Conservation (phyloP, 2,113 vertebrate genomes). For the Onychostoma macrolepis region DNA sequence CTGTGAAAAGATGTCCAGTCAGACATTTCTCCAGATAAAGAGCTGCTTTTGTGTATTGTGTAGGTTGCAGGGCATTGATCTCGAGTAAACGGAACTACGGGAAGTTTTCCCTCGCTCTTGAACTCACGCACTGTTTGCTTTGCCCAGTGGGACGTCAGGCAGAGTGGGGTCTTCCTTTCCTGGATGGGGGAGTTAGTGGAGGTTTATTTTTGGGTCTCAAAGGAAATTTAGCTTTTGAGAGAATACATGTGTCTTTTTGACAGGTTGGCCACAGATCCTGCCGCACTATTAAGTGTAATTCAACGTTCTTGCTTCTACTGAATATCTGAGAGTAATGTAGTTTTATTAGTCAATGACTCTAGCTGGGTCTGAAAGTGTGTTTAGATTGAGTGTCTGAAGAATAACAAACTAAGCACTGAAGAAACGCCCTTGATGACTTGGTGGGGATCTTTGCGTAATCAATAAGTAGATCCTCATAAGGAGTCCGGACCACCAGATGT, state of each 20-base stretch:
- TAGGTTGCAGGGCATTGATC: conserved; percentile 64
- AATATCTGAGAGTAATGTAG: neutral
- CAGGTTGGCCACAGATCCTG: neutral
- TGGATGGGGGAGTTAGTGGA: conserved; percentile 46
- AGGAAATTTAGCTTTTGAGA: conserved; percentile 62
- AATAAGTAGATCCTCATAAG: conserved; percentile 47
- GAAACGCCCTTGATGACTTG: conserved; percentile 54
- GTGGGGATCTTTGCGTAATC: conserved; percentile 46
- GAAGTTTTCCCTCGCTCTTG: conserved; percentile 59
- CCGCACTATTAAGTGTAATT: neutral
- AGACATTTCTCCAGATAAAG: conserved; percentile 70
- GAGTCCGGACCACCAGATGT: conserved; percentile 27
- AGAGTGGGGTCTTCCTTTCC: conserved; percentile 61
- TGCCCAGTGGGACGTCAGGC: conserved; percentile 42
- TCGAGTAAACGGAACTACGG: conserved; percentile 44
- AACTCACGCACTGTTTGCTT: conserved; percentile 58
- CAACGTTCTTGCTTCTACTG: neutral
- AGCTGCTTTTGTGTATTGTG: conserved; percentile 67
- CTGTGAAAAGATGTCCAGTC: conserved; percentile 58
- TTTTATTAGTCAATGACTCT: neutral
- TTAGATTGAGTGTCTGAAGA: neutral
- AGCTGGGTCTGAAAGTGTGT: neutral
- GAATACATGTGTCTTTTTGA: conserved; percentile 58
- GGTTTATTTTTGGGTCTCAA: conserved; percentile 64
- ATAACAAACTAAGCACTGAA: conserved; percentile 12